Conservation (phyloP, 2,888 invertebrate genomes). For the Sesamia inferens region DNA sequence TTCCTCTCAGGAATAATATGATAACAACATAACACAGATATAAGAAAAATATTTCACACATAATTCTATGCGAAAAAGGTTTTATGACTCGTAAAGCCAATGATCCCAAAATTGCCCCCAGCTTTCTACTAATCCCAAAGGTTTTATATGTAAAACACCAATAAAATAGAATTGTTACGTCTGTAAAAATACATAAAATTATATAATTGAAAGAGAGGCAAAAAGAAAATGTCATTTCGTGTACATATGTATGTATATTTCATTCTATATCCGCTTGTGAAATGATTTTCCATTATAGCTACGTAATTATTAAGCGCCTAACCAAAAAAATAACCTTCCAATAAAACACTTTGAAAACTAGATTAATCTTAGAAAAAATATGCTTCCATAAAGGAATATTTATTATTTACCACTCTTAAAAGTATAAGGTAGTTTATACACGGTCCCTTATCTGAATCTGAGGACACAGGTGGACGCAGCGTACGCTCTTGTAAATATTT, state of each 20-base stretch:
- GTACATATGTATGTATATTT: background rate
- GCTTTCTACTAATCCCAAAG: slow-evolving; percentile 66
- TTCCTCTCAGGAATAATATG: slow-evolving; percentile 60
- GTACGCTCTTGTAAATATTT: slow-evolving; percentile 82
- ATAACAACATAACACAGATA: slow-evolving; percentile 64
- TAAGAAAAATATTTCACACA: slow-evolving; percentile 70
- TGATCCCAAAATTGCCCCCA: slow-evolving; percentile 80
- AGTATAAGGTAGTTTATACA: slow-evolving; percentile 69
- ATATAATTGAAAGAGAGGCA: slow-evolving; percentile 38
- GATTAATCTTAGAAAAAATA: slow-evolving; percentile 1
- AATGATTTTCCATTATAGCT: slow-evolving; percentile 7
- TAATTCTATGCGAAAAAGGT: slow-evolving; percentile 77
- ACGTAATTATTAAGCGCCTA: background rate
- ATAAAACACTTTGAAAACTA: background rate
- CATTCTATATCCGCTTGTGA: background rate
- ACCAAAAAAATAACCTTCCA: background rate
- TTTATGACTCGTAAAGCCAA: slow-evolving; percentile 83
- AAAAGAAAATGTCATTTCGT: slow-evolving; percentile 9
- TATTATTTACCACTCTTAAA: slow-evolving; percentile 59
- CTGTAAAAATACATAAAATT: slow-evolving; percentile 48
- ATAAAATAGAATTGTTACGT: slow-evolving; percentile 57
- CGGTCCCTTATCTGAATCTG: slow-evolving; percentile 69
- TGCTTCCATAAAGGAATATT: slow-evolving; percentile 9
- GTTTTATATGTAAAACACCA: slow-evolving; percentile 64
- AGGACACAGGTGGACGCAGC: slow-evolving; percentile 82